These are phyloP conservation scores for Bactericera cockerelli DNA, from an alignment of 1,140 invertebrate genomes.

Conservation along the genomic window DNA sequence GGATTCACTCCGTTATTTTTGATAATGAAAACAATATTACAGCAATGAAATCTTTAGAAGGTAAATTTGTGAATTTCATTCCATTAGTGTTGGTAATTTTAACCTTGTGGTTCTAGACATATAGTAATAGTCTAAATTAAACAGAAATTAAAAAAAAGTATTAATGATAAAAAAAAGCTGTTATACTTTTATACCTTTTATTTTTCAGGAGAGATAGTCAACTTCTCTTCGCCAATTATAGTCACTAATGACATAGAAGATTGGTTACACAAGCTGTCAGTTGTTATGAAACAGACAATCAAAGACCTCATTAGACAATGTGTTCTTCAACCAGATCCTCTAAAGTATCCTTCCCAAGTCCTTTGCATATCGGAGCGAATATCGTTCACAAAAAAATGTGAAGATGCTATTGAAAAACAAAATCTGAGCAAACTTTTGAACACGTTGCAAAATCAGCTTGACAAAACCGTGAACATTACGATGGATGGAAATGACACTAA, in stretches of 20 bases:
- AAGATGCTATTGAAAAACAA: constrained; percentile 56
- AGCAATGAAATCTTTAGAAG: constrained; percentile 62
- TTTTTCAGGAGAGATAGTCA: constrained; percentile 46
- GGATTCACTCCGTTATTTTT: constrained; percentile 61
- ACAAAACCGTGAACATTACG: not conserved
- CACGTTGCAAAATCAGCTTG: constrained; percentile 18
- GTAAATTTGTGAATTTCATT: too few relatives aligned
- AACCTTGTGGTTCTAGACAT: too few relatives aligned
- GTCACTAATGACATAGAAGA: constrained; percentile 69
- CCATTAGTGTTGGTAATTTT: too few relatives aligned
- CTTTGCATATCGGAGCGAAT: constrained; percentile 52
- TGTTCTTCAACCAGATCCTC: constrained; percentile 50
- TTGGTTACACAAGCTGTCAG: constrained; percentile 67
- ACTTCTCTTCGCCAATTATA: constrained; percentile 53
- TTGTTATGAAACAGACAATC: constrained; percentile 68
- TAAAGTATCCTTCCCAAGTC: constrained; percentile 74
- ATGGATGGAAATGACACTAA: not conserved
- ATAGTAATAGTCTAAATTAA: too few relatives aligned
- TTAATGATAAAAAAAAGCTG: too few relatives aligned
- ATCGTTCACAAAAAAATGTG: constrained; percentile 63
- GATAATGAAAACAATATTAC: constrained; percentile 46
- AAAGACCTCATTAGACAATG: constrained; percentile 50
- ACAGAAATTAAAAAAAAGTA: too few relatives aligned
- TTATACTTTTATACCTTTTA: too few relatives aligned
- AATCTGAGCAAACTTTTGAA: constrained; percentile 37